Evolutionary conservation across 2,113 vertebrate genomes (phyloP), one percentile per base, ranked within the genome.

Genomic region (Callipepla californica): DNA sequence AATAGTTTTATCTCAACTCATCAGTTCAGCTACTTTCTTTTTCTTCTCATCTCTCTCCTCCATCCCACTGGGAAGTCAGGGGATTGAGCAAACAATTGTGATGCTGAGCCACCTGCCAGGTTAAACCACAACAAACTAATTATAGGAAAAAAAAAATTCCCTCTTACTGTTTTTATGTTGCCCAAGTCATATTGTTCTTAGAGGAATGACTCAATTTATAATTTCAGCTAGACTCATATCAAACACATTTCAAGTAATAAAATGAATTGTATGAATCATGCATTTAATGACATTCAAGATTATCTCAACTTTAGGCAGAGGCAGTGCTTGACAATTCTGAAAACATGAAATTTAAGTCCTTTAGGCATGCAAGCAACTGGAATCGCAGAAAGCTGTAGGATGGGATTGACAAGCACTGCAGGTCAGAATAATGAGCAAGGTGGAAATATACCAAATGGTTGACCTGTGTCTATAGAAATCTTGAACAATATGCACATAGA

Each of bases 231-330:
- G 45, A 14, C 5, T 59, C 23, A 80, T 78, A 78, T 76, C 88
- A 94, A 59, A 83, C 77, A 42, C 9, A 57, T 92, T 96, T 87
- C 75, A 65, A 87, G 65, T 9, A 87, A n/a, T 23, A 76, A 87
- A 66, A 48, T 30, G 5, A 81, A 87, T 90, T 79, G 67, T 81
- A 34, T 84, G 42, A 51, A 81, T 83, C 51, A 17, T n/a, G 61
- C 59, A 19, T 84, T 93, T 89, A 44, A 73, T 74, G 47, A 19
- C 22, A 65, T 79, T 82, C 4, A 21, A 67, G 21, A 65, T 57
- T 59, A 62, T 79, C 50, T 91, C 36, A 67, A 6, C 12, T 65
- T 34, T 16, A 77, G 21, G 36, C 53, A 80, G 7, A 73, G 8
- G 13, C 0, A 8, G 32, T n/a, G 13, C 5, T 74, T 86, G 65